Conservation (phyloP, 2,888 invertebrate species). For the Rugalucina vietnamica region DNA sequence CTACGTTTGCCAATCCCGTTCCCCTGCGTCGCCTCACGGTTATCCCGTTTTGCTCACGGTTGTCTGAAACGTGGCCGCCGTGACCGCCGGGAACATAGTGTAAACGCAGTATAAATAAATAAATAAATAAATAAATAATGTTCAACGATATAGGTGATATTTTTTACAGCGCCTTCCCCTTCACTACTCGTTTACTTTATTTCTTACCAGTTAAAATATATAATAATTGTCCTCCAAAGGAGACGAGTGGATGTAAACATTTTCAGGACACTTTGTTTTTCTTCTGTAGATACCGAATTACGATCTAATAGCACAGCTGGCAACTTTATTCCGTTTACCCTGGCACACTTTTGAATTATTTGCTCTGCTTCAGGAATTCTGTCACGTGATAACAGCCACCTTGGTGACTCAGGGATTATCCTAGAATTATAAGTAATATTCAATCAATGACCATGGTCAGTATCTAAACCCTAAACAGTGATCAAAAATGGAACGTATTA, state of each 20-base stretch:
- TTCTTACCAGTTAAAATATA: slow-evolving; percentile 72
- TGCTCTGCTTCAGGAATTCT: slow-evolving; percentile 68
- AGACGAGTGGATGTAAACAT: slow-evolving; percentile 64
- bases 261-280: slow-evolving; percentile 63
- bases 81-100: too few species aligned
- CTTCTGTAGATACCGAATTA: slow-evolving; percentile 25
- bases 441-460: background rate
- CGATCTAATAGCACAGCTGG: slow-evolving; percentile 63
- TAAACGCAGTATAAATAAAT: too few species aligned
- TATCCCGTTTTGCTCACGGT: too few species aligned
- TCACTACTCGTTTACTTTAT: too few species aligned
- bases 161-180: too few species aligned
- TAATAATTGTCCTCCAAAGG: slow-evolving; percentile 62
- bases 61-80: too few species aligned
- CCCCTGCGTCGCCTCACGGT: too few species aligned
- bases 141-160: too few species aligned
- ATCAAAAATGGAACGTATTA: too few species aligned
- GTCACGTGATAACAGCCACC: slow-evolving; percentile 76
- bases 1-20: too few species aligned
- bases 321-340: slow-evolving; percentile 70
- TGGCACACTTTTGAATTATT: slow-evolving; percentile 73
- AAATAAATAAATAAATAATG: too few species aligned
- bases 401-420: slow-evolving; percentile 77
- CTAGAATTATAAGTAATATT: slow-evolving; percentile 41
- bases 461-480: too few species aligned